These are phyloP conservation scores for Spodoptera frugiperda DNA, from an alignment of 1,140 invertebrate species.

Conservation along the genomic window DNA sequence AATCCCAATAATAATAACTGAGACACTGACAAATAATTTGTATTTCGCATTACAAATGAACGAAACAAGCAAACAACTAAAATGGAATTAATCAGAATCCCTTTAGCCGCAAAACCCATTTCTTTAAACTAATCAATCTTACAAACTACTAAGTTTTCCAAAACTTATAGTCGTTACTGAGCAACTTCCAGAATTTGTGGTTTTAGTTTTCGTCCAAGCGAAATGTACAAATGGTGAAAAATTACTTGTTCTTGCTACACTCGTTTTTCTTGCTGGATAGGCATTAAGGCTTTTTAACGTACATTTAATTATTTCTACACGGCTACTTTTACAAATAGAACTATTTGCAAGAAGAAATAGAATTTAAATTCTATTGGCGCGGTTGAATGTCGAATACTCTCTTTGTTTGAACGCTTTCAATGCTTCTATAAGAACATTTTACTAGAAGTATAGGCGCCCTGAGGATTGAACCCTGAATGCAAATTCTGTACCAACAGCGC, in stretches of 20 bases:
- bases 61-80: background rate
- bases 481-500: background rate
- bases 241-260: slow-evolving; percentile 21
- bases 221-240: slow-evolving; percentile 28
- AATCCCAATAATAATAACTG: too few species aligned
- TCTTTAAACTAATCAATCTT: slow-evolving; percentile 41
- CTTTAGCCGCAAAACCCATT: slow-evolving; percentile 19
- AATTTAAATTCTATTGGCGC: background rate
- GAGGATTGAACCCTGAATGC: background rate
- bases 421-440: background rate
- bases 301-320: background rate
- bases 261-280: background rate
- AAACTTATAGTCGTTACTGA: slow-evolving; percentile 37
- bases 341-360: background rate
- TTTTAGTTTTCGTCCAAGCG: slow-evolving; percentile 1
- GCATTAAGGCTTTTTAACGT: background rate
- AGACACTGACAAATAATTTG: background rate
- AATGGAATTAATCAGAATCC: slow-evolving; percentile 19
- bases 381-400: background rate
- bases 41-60: background rate
- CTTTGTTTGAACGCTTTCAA: background rate
- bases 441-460: background rate
- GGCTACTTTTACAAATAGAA: background rate
- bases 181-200: slow-evolving; percentile 31
- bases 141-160: slow-evolving; percentile 18